Percentiles rank a stretch among this genome's conserved stretches.
Conservation (phyloP, 2,113 vertebrate genomes). For the Tylochromis polylepis region DNA sequence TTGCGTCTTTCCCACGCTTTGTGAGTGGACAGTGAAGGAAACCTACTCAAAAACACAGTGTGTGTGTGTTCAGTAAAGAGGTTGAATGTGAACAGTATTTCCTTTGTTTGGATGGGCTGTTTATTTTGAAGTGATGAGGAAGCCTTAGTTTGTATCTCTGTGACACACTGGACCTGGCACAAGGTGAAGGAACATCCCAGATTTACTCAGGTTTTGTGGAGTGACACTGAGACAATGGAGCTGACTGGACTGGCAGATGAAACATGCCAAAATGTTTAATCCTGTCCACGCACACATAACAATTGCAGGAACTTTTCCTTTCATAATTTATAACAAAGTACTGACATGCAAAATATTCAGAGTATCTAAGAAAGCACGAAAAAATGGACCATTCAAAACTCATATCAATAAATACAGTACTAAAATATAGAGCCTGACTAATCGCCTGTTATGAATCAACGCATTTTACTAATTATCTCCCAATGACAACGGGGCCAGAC, state of each 20-base stretch:
- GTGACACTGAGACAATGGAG: conserved; percentile 35
- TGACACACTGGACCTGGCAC: conserved; percentile 35
- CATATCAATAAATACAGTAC: not conserved
- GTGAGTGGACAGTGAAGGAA: conserved; percentile 73
- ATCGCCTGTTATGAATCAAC: not conserved
- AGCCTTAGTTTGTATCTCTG: conserved; percentile 42
- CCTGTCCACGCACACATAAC: conserved; percentile 17
- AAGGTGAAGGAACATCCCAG: conserved; percentile 61
- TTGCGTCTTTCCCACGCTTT: conserved; percentile 77
- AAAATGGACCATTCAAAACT: not conserved
- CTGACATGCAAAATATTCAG: not conserved
- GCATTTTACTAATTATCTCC: not conserved
- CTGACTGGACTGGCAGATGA: conserved; percentile 1
- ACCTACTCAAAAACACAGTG: conserved; percentile 65
- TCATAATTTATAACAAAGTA: not conserved
- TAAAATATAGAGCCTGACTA: not conserved
- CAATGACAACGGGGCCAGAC: not conserved
- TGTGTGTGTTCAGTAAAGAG: not conserved
- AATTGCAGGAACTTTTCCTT: conserved; percentile 21
- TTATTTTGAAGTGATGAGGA: conserved; percentile 65
- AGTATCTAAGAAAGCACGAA: not conserved
- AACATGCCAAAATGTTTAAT: conserved; percentile 39
- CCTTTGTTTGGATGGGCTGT: conserved; percentile 72
- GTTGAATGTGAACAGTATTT: conserved; percentile 48
- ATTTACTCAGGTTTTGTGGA: conserved; percentile 21